Base-by-base conservation (phyloP, 2,888 invertebrate genomes). In the Pemphredon lugubris region DNA sequence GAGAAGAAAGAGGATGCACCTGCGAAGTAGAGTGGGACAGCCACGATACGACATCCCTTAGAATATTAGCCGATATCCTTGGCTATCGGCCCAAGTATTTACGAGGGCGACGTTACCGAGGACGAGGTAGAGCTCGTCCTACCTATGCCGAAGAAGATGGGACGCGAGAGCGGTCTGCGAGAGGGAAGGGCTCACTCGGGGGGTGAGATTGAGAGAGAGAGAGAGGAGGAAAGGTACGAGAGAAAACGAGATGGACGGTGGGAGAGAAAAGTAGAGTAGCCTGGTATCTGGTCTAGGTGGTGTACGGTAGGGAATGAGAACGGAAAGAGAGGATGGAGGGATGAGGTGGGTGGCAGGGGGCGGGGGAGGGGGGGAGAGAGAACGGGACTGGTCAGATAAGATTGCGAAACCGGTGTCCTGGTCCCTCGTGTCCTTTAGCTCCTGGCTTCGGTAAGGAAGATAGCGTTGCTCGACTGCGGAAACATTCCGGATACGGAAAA, bases 351-450 rank as follows among this genome's bases (percentile, higher is more conserved):
- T 13, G 11, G 11, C 14, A 16, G 16, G 16, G 42, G 16, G n/a
- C 13, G 21, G 11, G 44, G 11, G 23, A 13, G n/a, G 42, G 58
- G 45, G 64, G 57, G 53, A 34, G 71, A 74, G 70, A 67, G 80
- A 68, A 74, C 77, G 69, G 64, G 60, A 71, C 67, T 76, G 75
- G 74, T 69, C 68, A 79, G 84, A 86, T 83, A 84, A 86, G 83
- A 86, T 86, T 86, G 85, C 81, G 81, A 83, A 81, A 84, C 77
- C 79, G 75, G 79, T 78, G 79, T 79, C 64, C 57, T 60, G 75
- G 83, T 87, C 88, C 86, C 88, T 65, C 60, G 86, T 85, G 88
- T 83, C 84, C 86, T 83, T 79, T 87, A 87, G 77, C 84, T 87
- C 65, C 83, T 85, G 79, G 65, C 83, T 76, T 75, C 71, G 61